Evolutionary conservation across 2,888 invertebrate genomes (phyloP).

Genomic region (Brachyopa scutellaris): DNA sequence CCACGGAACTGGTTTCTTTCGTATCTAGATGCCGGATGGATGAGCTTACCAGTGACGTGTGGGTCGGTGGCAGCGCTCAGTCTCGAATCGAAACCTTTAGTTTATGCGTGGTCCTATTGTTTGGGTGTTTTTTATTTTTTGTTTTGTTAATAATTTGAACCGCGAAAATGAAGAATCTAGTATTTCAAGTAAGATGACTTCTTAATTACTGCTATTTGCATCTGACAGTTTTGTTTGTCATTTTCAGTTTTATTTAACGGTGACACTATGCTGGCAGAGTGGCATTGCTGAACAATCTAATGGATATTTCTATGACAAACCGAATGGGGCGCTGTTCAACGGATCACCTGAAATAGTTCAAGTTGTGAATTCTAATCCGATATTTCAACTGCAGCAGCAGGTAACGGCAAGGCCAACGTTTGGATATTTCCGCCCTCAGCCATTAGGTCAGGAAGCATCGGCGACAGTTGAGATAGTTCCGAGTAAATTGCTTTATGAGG

Average conservation of each 20-base stretch:
- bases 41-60: neutral
- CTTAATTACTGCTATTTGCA: conserved; percentile 1
- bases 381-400: neutral
- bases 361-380: neutral
- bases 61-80: neutral
- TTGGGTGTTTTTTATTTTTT: neutral
- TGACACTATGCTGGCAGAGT: conserved; percentile 15
- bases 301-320: conserved; percentile 43
- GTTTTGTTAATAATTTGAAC: neutral
- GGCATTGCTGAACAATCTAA: conserved; percentile 1
- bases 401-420: neutral
- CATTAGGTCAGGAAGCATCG: neutral
- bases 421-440: neutral
- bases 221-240: neutral
- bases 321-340: neutral
- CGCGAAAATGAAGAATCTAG: conserved; percentile 20
- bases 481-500: conserved; percentile 2
- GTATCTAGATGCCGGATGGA: neutral
- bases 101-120: conserved; percentile 7
- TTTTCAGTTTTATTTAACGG: conserved; percentile 31
- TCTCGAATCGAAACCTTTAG: conserved; percentile 28
- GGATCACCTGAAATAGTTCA: neutral
- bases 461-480: conserved; percentile 8
- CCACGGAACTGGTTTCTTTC: conserved; percentile 44
- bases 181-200: conserved; percentile 48